Base-by-base conservation (phyloP, 2,113 vertebrate genomes). In the Uropsilus gracilis region DNA sequence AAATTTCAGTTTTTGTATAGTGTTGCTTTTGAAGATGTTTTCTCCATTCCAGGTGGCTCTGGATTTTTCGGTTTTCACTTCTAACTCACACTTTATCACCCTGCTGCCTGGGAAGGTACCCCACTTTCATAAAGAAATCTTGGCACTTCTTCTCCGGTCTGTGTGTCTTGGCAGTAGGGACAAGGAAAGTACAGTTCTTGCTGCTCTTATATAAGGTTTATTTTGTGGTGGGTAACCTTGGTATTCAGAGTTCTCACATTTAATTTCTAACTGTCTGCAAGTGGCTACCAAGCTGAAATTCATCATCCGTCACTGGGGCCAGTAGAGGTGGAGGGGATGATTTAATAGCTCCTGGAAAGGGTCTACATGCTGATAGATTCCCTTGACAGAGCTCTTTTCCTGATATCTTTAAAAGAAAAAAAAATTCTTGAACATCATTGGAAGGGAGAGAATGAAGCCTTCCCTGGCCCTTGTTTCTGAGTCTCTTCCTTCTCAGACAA, bases 231-330 rank as follows among this genome's bases (percentile, higher is more conserved):
- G 34, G 61, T 82, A 46, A 46, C 63, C 72, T 82, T 86, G 82
- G 53, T 59, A 57, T 91, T 95, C 34, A 34, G 7, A 46, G 53
- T 85, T 61, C 82, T 71, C 39, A 39, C 78, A 7, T 86, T 81
- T 48, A 78, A 68, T 89, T 93, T 95, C 42, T 37, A 82, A 86
- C 88, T 88, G 63, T 86, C 85, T 90, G 28, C 34, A 86, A 63
- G 82, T 68, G 57, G 34, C 89, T 77, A 61, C 10, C 26, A 30
- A 13, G 4, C 72, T 48, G 50, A 90, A 86, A 89, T 90, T 57
- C 50, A 48, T 24, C 24, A 63, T 57, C 42, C 16, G 8, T 77
- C 64, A 6, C 4, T 82, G 77, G 64, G 30, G 5, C 66, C 57
- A 86, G 26, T 86, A 46, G 76, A 82, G 81, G 17, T n/a, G 68